A percentile compares a stretch with the other conserved stretches of the same genome.
Evolutionary conservation across 2,888 invertebrate genomes (phyloP).

Genomic region (Leptogaster cylindrica): DNA sequence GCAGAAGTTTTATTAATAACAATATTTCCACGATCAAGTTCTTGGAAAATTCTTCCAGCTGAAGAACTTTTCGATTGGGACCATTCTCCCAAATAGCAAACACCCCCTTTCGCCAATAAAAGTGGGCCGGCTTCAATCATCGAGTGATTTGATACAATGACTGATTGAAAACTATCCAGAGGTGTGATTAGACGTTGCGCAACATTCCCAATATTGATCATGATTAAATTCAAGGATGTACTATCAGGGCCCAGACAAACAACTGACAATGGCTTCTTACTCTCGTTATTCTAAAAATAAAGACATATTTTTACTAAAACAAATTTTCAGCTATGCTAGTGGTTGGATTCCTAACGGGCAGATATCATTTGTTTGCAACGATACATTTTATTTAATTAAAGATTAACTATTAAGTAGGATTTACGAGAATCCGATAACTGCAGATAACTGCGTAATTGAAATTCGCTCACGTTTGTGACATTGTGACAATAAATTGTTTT

Average conservation of each 20-base stretch:
- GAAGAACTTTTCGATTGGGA: conserved; percentile 52
- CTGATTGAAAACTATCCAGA: conserved; percentile 52
- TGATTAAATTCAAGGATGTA: conserved; percentile 53
- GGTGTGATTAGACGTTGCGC: conserved; percentile 57
- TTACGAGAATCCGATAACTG: too few species aligned
- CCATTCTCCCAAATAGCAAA: conserved; percentile 61
- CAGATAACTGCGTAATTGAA: too few species aligned
- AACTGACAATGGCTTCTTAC: conserved; percentile 56
- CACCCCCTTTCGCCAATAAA: conserved; percentile 58
- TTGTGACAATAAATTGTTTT: too few species aligned
- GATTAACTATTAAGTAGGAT: too few species aligned
- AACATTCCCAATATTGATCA: conserved; percentile 55
- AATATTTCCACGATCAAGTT: conserved; percentile 51
- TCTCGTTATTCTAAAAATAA: conserved; percentile 47
- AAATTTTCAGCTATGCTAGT: too few species aligned
- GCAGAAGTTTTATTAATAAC: conserved; percentile 52
- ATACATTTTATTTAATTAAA: too few species aligned
- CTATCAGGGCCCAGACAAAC: conserved; percentile 56
- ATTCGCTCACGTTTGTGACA: too few species aligned
- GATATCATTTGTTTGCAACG: too few species aligned
- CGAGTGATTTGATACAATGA: conserved; percentile 45
- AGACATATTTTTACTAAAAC: too few species aligned
- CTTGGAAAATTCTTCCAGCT: conserved; percentile 53
- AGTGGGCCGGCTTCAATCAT: conserved; percentile 59
- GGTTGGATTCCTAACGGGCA: too few species aligned